These are phyloP conservation scores for Myopa tessellatipennis DNA, from an alignment of 2,888 invertebrate species.

Conservation along the genomic window DNA sequence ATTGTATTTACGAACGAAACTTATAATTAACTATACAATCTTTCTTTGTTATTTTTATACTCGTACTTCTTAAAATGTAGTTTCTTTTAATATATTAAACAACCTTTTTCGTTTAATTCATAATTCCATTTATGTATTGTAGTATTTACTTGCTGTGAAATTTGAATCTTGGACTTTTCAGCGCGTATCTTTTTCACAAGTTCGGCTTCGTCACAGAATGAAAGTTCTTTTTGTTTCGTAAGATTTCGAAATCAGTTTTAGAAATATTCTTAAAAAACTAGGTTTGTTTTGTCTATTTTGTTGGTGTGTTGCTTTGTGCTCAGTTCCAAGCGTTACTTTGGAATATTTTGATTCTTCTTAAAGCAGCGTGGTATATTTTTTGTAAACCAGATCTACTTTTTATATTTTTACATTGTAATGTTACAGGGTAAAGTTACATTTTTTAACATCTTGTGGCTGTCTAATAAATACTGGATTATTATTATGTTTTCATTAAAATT, in stretches of 20 bases:
- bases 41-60: no score
- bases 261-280: neutral
- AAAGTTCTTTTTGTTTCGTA: neutral
- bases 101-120: constrained; percentile 21
- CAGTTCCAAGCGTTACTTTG: no score
- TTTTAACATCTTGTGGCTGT: no score
- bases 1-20: no score
- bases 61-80: no score
- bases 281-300: no score
- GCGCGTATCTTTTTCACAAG: neutral
- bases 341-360: no score
- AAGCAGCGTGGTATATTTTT: constrained; percentile 14
- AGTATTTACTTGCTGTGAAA: constrained; percentile 11
- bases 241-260: neutral
- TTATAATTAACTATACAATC: no score
- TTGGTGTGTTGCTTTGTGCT: no score
- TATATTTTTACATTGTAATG: no score
- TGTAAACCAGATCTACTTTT: neutral
- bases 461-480: neutral
- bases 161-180: constrained; percentile 18
- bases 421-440: no score
- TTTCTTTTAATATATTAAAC: constrained; percentile 9
- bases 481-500: constrained; percentile 8
- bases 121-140: neutral
- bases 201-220: neutral